A percentile compares a stretch with the other conserved stretches of the same genome.
These are phyloP conservation scores for Nematostella vectensis DNA, from an alignment of 92 coral and sea anemone genomes.

Conservation along the genomic window DNA sequence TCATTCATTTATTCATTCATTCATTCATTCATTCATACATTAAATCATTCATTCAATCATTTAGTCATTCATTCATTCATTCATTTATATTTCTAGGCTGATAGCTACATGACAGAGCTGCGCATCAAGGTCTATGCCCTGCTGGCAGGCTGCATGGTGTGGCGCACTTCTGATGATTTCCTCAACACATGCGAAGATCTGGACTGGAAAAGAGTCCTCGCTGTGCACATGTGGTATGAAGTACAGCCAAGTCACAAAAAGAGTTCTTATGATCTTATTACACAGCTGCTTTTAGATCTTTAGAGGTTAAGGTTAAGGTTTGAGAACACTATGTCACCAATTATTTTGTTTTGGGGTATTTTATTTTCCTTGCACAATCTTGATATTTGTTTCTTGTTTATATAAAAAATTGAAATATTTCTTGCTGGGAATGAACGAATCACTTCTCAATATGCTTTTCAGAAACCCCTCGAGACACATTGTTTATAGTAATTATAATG, in stretches of 20 bases:
- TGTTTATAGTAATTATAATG: no score
- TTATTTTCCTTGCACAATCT: not conserved
- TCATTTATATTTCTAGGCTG: conserved; percentile 85
- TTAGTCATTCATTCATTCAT: no score
- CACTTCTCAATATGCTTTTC: no score
- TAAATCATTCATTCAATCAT: no score
- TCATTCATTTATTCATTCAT: no score
- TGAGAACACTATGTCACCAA: no score
- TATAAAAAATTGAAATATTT: no score
- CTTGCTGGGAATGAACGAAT: no score
- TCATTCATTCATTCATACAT: no score
- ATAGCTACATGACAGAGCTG: conserved; percentile 57
- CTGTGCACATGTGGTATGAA: conserved; percentile 87
- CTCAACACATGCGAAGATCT: conserved; percentile 77
- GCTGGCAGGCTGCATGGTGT: conserved; percentile 81
- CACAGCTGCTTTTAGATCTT: not conserved
- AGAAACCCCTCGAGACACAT: no score
- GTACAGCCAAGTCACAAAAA: not conserved
- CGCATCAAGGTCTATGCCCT: conserved; percentile 70
- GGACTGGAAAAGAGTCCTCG: conserved; percentile 93
- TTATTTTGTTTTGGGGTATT: not conserved
- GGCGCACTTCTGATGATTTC: conserved; percentile 50
- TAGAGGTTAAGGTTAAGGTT: not conserved
- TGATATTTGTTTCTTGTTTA: no score
- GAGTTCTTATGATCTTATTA: not conserved